A percentile compares a stretch with the other conserved stretches of the same genome.
Conservation (phyloP, 2,888 invertebrate species). For the Amphipoea oculea region DNA sequence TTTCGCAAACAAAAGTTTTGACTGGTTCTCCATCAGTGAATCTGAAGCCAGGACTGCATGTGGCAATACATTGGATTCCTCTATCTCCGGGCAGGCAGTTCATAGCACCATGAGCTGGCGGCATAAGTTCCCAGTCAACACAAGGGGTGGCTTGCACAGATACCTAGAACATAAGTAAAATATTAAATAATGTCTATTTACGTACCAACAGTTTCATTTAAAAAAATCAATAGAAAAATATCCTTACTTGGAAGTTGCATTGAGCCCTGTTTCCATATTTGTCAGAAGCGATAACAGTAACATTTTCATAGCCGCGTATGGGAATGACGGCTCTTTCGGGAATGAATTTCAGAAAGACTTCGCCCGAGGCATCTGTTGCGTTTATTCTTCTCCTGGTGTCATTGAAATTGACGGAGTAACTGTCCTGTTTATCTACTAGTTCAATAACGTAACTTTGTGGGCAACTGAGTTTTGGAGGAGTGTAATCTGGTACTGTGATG, state of each 20-base stretch:
- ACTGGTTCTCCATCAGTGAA: conserved; percentile 97
- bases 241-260: conserved; percentile 96
- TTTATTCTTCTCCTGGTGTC: conserved; percentile 96
- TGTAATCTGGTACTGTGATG: conserved; percentile 98
- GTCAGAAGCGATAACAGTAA: conserved; percentile 97
- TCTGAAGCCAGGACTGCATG: conserved; percentile 96
- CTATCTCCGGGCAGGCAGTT: conserved; percentile 96
- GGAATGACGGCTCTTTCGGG: conserved; percentile 96
- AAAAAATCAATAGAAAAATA: not conserved
- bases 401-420: conserved; percentile 97
- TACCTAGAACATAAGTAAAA: conserved; percentile 84
- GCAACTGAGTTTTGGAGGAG: conserved; percentile 96
- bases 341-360: conserved; percentile 95
- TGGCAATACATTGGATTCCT: conserved; percentile 96
- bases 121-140: conserved; percentile 97
- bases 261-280: conserved; percentile 96
- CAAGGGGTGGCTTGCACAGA: conserved; percentile 98
- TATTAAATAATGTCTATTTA: conserved; percentile 42
- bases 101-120: conserved; percentile 96
- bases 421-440: conserved; percentile 96
- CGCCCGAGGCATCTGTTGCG: conserved; percentile 96
- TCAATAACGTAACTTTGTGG: conserved; percentile 98
- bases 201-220: not conserved
- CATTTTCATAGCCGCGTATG: conserved; percentile 97
- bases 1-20: conserved; percentile 96